Evolutionary conservation across 1,140 invertebrate species (phyloP).

Genomic region (Papilio glaucus): DNA sequence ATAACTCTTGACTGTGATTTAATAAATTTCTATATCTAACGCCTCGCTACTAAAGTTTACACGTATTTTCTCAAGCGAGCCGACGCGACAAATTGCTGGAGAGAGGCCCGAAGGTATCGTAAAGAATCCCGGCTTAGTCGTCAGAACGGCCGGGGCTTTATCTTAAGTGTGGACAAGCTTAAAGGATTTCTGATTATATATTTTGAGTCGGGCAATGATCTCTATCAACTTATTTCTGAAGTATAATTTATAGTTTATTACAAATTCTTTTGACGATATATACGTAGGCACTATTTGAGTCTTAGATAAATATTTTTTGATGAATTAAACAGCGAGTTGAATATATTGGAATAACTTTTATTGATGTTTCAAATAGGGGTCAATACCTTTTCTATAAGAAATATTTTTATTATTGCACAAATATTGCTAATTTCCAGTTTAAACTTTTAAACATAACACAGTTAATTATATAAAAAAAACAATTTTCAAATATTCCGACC

Average conservation of each 20-base stretch:
- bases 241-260: slow-evolving; percentile 4
- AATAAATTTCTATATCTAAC: slow-evolving; percentile 9
- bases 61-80: slow-evolving; percentile 35
- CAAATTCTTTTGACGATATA: not conserved
- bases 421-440: no score
- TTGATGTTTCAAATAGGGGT: no score
- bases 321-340: no score
- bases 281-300: not conserved
- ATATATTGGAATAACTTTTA: no score
- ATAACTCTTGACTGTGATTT: no score
- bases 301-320: not conserved
- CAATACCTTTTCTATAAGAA: no score
- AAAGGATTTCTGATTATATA: slow-evolving; percentile 32
- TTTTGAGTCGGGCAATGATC: slow-evolving; percentile 10
- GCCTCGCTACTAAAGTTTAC: slow-evolving; percentile 26
- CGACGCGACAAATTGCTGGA: slow-evolving; percentile 34
- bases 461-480: no score
- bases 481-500: no score
- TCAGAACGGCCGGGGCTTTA: slow-evolving; percentile 21
- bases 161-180: slow-evolving; percentile 37
- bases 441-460: no score
- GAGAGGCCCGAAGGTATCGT: slow-evolving; percentile 26
- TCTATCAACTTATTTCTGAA: slow-evolving; percentile 4
- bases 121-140: slow-evolving; percentile 30
- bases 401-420: no score